Evolutionary conservation across 2,888 invertebrate genomes (phyloP), one percentile per base, ranked within the genome.

Genomic region (Apodemia zela): DNA sequence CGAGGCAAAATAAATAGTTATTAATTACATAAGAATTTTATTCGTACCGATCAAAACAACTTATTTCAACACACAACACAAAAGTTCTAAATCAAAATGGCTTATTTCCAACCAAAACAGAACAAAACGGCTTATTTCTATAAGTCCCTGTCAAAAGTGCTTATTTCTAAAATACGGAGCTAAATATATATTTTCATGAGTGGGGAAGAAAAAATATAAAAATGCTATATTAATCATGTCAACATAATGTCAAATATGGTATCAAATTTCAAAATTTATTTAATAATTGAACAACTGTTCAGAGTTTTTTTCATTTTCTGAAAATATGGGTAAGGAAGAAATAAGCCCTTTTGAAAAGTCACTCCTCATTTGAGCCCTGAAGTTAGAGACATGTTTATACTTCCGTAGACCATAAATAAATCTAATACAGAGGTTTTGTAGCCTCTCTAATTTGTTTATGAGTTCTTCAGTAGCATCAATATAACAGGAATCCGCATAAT

Each of bases 221-320:
- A 45, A 45, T n/a, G 5, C 45, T n/a, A n/a, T n/a, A 10, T 45
- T 45, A 15, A 45, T 45, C n/a, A n/a, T n/a, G n/a, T 45, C 45
- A 45, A 45, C n/a, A 45, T n/a, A 15, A 45, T 45, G 45, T 45
- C 2, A 45, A 45, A 45, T 45, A 45, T 45, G 45, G 45, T 45
- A 45, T 45, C 13, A 45, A 45, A 29, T 42, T 59, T 59, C 38
- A 49, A 51, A 54, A 42, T 51, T 38, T 42, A 6, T 49, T 49
- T 33, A 10, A 35, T 35, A 35, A 11, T 35, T 35, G 7, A 35
- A 35, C 11, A 35, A 35, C 7, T 35, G 10, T 35, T 35, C 2
- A 10, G 35, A 35, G 35, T 10, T 10, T 35, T 35, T 35, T 35
- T 35, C 35, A 11, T 35, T 35, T 35, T 35, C 10, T 35, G 10